A percentile compares a stretch with the other conserved stretches of the same genome.
These are phyloP conservation scores for Sarcophaga carnaria DNA, from an alignment of 2,888 invertebrate species.

Conservation along the genomic window DNA sequence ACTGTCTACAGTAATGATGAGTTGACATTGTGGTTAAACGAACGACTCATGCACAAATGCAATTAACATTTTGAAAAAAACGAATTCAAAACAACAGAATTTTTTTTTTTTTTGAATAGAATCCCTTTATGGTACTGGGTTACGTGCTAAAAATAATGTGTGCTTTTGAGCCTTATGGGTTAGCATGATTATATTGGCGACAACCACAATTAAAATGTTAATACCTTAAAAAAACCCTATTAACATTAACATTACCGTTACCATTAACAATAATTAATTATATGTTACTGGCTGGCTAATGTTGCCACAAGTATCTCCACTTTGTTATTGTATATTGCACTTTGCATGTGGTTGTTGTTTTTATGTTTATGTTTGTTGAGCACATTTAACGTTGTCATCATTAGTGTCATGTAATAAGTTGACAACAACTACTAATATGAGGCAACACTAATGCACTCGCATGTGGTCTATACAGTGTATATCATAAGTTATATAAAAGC, in stretches of 20 bases:
- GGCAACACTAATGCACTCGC: constrained; percentile 6
- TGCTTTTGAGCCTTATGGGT: not conserved
- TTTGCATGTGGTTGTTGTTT: not conserved
- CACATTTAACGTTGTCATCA: constrained; percentile 35
- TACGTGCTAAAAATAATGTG: not conserved
- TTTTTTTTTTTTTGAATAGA: not conserved
- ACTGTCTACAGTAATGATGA: constrained; percentile 36
- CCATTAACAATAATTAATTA: constrained; percentile 54
- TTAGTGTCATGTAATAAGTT: constrained; percentile 21
- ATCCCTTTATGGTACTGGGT: not conserved
- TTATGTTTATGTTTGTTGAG: not conserved
- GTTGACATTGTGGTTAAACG: constrained; percentile 9
- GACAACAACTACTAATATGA: constrained; percentile 1
- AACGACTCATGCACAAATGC: not conserved
- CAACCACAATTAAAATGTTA: constrained; percentile 19
- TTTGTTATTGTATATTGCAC: not conserved
- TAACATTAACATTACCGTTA: constrained; percentile 22
- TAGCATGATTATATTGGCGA: not conserved
- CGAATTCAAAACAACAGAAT: no score
- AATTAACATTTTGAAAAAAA: not conserved
- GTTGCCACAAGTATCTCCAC: constrained; percentile 1
- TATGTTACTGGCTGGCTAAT: constrained; percentile 19
- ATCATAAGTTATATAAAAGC: not conserved
- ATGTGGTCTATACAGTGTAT: not conserved
- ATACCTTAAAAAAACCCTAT: not conserved